Percentiles rank a stretch among this genome's conserved stretches.
These are phyloP conservation scores for Muscidifurax raptorellus DNA, from an alignment of 1,140 invertebrate species.

Conservation along the genomic window DNA sequence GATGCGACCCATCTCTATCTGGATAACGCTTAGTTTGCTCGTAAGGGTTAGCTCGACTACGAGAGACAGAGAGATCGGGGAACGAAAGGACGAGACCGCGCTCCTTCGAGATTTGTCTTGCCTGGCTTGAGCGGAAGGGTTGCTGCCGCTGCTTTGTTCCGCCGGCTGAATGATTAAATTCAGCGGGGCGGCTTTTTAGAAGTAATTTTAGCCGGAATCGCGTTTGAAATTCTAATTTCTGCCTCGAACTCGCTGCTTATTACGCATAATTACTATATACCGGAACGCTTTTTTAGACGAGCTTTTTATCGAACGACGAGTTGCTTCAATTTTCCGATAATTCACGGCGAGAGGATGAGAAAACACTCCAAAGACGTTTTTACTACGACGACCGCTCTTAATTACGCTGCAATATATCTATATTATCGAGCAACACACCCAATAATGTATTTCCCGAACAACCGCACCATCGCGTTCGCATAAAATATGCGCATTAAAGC, in stretches of 20 bases:
- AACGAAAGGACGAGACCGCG: not conserved
- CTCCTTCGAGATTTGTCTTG: constrained; percentile 33
- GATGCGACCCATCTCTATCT: not conserved
- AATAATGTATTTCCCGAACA: not conserved
- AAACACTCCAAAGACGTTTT: too few relatives aligned
- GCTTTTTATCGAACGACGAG: too few relatives aligned
- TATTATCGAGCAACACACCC: not conserved
- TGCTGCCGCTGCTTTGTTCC: not conserved
- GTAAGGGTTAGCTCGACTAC: not conserved
- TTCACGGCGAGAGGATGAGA: too few relatives aligned
- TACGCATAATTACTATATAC: not conserved
- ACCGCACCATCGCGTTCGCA: not conserved
- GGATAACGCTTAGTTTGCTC: constrained; percentile 1
- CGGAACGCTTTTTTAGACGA: too few relatives aligned
- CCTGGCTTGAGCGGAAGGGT: not conserved
- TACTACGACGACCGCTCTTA: too few relatives aligned
- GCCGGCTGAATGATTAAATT: not conserved
- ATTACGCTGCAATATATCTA: too few relatives aligned
- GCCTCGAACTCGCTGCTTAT: not conserved
- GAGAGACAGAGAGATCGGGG: not conserved
- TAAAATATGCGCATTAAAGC: too few relatives aligned
- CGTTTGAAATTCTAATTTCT: not conserved
- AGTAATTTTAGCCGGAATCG: not conserved
- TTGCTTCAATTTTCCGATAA: not conserved
- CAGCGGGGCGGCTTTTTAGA: not conserved